Percentiles rank a stretch among this genome's conserved stretches.
Evolutionary conservation across 2,113 vertebrate genomes (phyloP).

Genomic region (Cinclus cinclus): DNA sequence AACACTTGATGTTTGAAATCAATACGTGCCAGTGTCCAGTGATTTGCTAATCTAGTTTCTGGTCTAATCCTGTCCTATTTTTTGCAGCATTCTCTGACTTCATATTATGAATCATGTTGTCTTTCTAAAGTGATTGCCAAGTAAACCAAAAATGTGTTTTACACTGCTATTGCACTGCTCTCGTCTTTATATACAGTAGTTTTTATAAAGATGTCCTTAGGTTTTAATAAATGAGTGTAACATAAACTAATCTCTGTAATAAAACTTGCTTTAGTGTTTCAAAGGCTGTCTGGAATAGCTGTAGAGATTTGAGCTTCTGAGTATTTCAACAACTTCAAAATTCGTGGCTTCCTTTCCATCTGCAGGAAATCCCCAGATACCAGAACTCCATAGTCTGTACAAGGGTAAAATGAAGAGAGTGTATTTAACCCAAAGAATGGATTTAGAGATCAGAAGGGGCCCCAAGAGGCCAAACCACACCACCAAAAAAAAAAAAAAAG

Average conservation of each 20-base stretch:
- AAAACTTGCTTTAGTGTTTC: conserved; percentile 3
- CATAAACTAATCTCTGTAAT: conserved; percentile 6
- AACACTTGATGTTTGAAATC: conserved; percentile 21
- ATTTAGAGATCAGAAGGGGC: background rate
- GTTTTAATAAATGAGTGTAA: conserved; percentile 77
- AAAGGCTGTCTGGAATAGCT: background rate
- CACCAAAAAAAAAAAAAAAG: background rate
- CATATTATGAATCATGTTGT: background rate
- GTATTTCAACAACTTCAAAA: background rate
- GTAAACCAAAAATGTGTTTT: conserved; percentile 71
- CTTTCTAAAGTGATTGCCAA: conserved; percentile 48
- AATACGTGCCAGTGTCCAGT: conserved; percentile 16
- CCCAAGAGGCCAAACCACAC: background rate
- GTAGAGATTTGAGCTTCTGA: background rate
- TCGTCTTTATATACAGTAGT: conserved; percentile 73
- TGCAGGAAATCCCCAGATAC: background rate
- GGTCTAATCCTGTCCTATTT: conserved; percentile 25
- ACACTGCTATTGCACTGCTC: conserved; percentile 69
- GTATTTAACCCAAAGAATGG: background rate
- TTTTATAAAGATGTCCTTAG: conserved; percentile 75
- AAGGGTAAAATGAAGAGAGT: background rate
- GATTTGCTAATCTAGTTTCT: conserved; percentile 48
- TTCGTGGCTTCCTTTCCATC: background rate
- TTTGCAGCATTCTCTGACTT: conserved; percentile 19
- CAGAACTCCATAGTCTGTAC: background rate